Evolutionary conservation across 92 coral and sea anemone species (phyloP).

Genomic region (Porites evermanni): DNA sequence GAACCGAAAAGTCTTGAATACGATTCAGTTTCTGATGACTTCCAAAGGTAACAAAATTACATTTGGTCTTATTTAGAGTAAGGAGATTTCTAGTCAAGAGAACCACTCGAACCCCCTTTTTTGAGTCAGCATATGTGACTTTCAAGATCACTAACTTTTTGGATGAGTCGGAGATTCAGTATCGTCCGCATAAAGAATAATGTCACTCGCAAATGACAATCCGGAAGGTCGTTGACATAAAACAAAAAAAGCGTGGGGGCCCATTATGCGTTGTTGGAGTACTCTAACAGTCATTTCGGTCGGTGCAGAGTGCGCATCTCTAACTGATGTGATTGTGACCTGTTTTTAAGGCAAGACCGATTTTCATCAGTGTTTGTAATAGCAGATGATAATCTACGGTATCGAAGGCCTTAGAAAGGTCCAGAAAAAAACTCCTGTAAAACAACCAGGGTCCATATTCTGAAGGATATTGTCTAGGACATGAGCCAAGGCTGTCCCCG

Average conservation of each 20-base stretch:
- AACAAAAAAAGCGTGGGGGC: conserved; percentile 17
- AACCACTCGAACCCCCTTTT: too few species aligned
- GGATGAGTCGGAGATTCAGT: conserved; percentile 34
- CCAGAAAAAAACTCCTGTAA: conserved; percentile 1
- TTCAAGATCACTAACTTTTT: background rate
- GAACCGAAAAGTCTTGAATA: too few species aligned
- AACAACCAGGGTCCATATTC: conserved; percentile 29
- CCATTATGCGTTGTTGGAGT: conserved; percentile 23
- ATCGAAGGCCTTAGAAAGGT: conserved; percentile 33
- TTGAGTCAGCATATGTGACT: too few species aligned
- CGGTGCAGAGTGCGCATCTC: conserved; percentile 19
- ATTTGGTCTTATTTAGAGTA: too few species aligned
- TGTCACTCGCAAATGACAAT: conserved; percentile 21
- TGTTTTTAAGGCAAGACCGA: background rate
- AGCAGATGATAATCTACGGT: conserved; percentile 12
- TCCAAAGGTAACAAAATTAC: too few species aligned
- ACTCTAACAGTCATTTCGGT: conserved; percentile 26
- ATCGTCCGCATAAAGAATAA: conserved; percentile 33
- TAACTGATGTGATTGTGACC: background rate
- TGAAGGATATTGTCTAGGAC: conserved; percentile 13
- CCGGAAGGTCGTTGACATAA: conserved; percentile 28
- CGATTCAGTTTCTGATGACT: too few species aligned
- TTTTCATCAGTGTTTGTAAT: background rate
- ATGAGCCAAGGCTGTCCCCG: conserved; percentile 15
- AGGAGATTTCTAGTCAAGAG: too few species aligned